These are phyloP conservation scores for Dascyllus trimaculatus DNA, from an alignment of 2,113 vertebrate genomes.

Conservation along the genomic window DNA sequence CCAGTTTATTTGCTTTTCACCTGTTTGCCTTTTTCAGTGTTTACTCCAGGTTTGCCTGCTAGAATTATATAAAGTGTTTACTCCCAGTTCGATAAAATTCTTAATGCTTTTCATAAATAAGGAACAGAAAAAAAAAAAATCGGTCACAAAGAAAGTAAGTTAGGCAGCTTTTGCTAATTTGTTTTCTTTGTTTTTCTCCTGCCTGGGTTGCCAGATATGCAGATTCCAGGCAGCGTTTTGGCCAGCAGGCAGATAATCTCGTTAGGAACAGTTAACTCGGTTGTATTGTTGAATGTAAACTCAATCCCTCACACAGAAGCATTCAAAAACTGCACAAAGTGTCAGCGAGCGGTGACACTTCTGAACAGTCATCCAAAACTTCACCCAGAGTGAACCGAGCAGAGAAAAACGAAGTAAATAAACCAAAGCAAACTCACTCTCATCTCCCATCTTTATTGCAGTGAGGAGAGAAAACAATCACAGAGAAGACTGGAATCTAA, in stretches of 20 bases:
- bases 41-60: background rate
- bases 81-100: conserved; percentile 17
- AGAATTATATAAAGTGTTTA: conserved; percentile 8
- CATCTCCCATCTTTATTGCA: background rate
- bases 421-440: background rate
- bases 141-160: conserved; percentile 55
- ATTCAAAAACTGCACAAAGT: conserved; percentile 52
- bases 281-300: conserved; percentile 71
- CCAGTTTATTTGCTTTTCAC: background rate
- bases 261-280: conserved; percentile 73
- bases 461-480: conserved; percentile 20
- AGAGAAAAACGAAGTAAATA: conserved; percentile 17
- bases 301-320: conserved; percentile 51
- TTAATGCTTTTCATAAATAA: conserved; percentile 10
- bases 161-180: conserved; percentile 52
- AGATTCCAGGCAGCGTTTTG: conserved; percentile 70
- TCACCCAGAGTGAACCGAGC: background rate
- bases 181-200: conserved; percentile 50
- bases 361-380: conserved; percentile 14
- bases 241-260: conserved; percentile 74
- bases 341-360: conserved; percentile 26
- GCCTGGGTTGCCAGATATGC: conserved; percentile 77
- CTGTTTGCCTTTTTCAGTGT: background rate
- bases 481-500: conserved; percentile 7
- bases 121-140: conserved; percentile 22